Conservation (phyloP, 1,140 invertebrate genomes). For the Scaptomyza graminum region DNA sequence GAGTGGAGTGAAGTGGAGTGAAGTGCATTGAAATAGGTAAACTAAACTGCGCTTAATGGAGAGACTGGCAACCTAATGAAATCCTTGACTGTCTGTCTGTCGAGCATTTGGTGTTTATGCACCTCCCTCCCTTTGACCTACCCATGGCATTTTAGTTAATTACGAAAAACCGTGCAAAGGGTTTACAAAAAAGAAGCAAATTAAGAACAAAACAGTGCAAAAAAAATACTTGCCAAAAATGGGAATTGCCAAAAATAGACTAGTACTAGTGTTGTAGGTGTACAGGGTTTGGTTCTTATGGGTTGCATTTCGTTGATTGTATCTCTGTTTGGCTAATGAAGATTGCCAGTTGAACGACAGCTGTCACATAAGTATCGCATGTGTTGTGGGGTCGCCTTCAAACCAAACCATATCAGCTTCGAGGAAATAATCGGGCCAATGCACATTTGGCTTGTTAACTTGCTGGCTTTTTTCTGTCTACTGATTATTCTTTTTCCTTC, state of each 20-base stretch:
- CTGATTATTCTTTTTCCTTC: constrained; percentile 37
- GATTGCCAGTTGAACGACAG: constrained; percentile 59
- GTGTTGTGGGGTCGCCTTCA: neutral
- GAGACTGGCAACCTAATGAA: constrained; percentile 51
- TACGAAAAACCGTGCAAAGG: constrained; percentile 55
- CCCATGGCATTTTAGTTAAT: constrained; percentile 71
- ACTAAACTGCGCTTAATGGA: constrained; percentile 57
- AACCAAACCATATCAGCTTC: constrained; percentile 15
- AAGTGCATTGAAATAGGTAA: constrained; percentile 27
- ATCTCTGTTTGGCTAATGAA: constrained; percentile 60
- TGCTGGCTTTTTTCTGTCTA: constrained; percentile 18
- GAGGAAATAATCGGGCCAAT: constrained; percentile 48
- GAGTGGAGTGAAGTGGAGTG: neutral
- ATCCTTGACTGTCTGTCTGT: constrained; percentile 55
- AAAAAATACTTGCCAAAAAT: constrained; percentile 30
- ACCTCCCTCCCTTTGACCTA: constrained; percentile 38
- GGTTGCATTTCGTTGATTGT: constrained; percentile 72
- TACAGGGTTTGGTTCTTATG: neutral
- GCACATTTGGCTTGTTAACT: constrained; percentile 24
- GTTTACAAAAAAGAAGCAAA: neutral
- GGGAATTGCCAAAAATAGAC: constrained; percentile 16
- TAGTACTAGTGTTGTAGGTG: neutral
- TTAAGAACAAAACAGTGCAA: too few species aligned
- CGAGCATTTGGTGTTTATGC: constrained; percentile 48
- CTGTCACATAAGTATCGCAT: constrained; percentile 40